Percentiles rank a stretch among this genome's conserved stretches.
Evolutionary conservation across 1,140 invertebrate genomes (phyloP).

Genomic region (Papilio xuthus): DNA sequence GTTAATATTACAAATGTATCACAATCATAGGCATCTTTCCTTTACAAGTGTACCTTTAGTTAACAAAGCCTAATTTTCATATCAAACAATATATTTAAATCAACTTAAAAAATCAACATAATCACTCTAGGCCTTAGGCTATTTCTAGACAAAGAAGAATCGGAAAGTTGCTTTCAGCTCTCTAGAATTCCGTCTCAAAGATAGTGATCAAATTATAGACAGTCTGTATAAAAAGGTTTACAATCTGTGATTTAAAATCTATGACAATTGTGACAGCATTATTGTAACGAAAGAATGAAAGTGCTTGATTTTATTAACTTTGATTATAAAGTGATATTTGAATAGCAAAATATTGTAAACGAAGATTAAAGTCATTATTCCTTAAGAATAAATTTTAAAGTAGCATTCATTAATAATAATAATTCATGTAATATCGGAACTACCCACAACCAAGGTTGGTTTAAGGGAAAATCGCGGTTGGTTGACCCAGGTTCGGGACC

Average conservation of each 20-base stretch:
- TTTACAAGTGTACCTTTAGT: too few relatives aligned
- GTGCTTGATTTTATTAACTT: background rate
- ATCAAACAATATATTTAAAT: too few relatives aligned
- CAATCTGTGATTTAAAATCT: background rate
- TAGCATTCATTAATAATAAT: too few relatives aligned
- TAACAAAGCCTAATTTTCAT: too few relatives aligned
- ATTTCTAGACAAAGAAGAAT: background rate
- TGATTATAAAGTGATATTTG: background rate
- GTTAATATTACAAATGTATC: too few relatives aligned
- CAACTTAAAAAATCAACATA: too few relatives aligned
- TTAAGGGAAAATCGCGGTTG: too few relatives aligned
- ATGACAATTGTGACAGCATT: background rate
- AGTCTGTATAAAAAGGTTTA: background rate
- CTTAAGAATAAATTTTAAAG: background rate
- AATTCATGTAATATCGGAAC: too few relatives aligned
- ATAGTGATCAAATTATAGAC: constrained; percentile 9
- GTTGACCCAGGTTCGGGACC: too few relatives aligned
- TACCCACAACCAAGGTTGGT: too few relatives aligned
- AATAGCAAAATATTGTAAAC: too few relatives aligned
- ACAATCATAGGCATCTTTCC: too few relatives aligned
- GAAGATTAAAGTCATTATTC: background rate
- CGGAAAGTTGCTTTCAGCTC: constrained; percentile 5
- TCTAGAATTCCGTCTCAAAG: background rate
- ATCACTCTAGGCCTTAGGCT: background rate
- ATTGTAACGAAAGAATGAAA: background rate